phyloP scores from a whole-genome alignment of 2,888 invertebrate species.

The Pilophorus perplexus region DNA sequence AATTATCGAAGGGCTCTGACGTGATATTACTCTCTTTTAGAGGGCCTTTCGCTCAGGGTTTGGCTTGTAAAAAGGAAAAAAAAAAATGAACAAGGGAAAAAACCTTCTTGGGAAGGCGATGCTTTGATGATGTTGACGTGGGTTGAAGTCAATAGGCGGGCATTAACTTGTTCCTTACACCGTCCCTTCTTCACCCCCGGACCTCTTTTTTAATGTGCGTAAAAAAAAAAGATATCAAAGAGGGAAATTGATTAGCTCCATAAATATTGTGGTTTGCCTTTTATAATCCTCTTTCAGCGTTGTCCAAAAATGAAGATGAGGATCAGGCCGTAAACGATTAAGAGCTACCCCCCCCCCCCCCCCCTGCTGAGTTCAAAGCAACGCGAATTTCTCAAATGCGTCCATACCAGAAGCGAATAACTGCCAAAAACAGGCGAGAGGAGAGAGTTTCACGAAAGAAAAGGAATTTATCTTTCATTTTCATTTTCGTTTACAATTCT shows the following conservation, averaged over 20 bases:
- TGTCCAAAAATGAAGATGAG: too few relatives aligned
- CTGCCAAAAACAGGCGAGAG: too few relatives aligned
- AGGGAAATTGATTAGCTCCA: slow-evolving; percentile 36
- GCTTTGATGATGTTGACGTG: slow-evolving; percentile 43
- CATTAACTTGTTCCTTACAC: slow-evolving; percentile 41
- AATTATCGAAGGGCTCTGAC: slow-evolving; percentile 43
- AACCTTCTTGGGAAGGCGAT: slow-evolving; percentile 22
- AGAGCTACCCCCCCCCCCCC: too few relatives aligned
- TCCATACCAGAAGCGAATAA: too few relatives aligned
- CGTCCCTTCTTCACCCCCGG: background rate
- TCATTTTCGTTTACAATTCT: too few relatives aligned
- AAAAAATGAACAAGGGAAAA: slow-evolving; percentile 33
- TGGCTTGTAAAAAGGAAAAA: slow-evolving; percentile 21
- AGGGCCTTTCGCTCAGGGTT: slow-evolving; percentile 10
- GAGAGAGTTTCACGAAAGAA: too few relatives aligned
- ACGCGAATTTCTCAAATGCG: too few relatives aligned
- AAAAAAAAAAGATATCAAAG: too few relatives aligned
- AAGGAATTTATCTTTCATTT: too few relatives aligned
- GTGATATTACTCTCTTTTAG: slow-evolving; percentile 41
- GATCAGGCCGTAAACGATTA: too few relatives aligned
- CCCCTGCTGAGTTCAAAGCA: too few relatives aligned
- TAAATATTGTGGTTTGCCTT: slow-evolving; percentile 37
- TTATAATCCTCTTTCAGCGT: too few relatives aligned
- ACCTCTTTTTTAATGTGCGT: background rate
- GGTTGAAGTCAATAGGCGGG: slow-evolving; percentile 40